Conservation (phyloP, 2,888 invertebrate genomes). For the Cistogaster globosa region DNA sequence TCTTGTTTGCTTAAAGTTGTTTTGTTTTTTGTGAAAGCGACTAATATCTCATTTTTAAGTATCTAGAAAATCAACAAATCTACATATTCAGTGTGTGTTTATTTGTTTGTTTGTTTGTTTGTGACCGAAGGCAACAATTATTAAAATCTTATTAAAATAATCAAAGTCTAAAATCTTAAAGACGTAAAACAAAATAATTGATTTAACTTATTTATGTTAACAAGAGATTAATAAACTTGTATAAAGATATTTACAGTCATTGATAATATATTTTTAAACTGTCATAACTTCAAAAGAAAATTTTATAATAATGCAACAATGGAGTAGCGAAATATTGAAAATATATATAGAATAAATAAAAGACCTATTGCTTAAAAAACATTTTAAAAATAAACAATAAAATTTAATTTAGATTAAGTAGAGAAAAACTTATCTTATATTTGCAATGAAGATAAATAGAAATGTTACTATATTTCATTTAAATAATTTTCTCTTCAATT, state of each 20-base stretch:
- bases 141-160: constrained; percentile 60
- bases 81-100: constrained; percentile 49
- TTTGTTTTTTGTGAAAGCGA: constrained; percentile 11
- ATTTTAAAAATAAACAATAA: too few species aligned
- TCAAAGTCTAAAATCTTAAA: constrained; percentile 11
- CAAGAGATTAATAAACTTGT: background rate
- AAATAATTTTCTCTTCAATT: too few species aligned
- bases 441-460: too few species aligned
- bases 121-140: constrained; percentile 54
- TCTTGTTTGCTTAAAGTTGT: constrained; percentile 28
- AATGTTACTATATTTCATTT: too few species aligned
- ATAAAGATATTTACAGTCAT: background rate
- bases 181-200: constrained; percentile 9
- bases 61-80: constrained; percentile 64
- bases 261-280: background rate
- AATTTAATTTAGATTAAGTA: too few species aligned
- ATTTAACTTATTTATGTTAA: constrained; percentile 20
- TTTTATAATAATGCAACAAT: too few species aligned
- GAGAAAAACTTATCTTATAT: too few species aligned
- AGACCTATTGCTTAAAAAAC: too few species aligned
- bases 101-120: constrained; percentile 17
- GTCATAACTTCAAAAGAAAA: too few species aligned
- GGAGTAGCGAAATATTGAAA: too few species aligned
- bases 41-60: constrained; percentile 44
- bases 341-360: too few species aligned